phyloP scores from a whole-genome alignment of 2,113 vertebrate genomes.

The Zapus hudsonius region DNA sequence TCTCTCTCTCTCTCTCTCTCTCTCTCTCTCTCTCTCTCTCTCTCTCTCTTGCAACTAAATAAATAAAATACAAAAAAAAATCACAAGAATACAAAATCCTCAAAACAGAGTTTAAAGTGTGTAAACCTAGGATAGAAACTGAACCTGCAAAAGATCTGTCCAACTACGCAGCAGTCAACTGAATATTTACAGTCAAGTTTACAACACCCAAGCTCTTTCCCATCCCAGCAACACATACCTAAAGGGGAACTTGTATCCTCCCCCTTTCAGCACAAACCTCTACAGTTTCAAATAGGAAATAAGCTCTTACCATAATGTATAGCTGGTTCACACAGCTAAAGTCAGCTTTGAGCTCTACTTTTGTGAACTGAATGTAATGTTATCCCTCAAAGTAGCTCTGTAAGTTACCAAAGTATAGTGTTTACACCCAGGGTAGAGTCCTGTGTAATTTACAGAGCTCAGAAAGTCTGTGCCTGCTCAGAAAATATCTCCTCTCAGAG shows the following conservation, averaged over 20 bases:
- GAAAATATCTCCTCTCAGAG: constrained; percentile 29
- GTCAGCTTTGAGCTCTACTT: background rate
- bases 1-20: background rate
- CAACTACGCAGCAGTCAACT: background rate
- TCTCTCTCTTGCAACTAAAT: no score
- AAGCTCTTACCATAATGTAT: constrained; percentile 26
- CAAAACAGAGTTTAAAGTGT: no score
- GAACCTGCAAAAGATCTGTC: background rate
- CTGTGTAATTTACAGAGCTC: constrained; percentile 52
- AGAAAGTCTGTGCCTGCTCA: constrained; percentile 25
- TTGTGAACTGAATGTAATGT: constrained; percentile 41
- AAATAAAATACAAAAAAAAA: no score
- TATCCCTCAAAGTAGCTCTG: constrained; percentile 44
- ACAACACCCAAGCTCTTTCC: background rate
- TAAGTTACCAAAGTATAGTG: constrained; percentile 55
- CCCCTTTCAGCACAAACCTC: background rate
- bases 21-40: background rate
- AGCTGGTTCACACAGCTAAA: background rate
- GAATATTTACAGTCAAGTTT: background rate
- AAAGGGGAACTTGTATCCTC: background rate
- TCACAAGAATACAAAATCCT: no score
- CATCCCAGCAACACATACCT: background rate
- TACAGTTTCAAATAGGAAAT: constrained; percentile 36
- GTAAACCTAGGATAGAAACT: no score
- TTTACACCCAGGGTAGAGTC: constrained; percentile 31